A percentile compares a stretch with the other conserved stretches of the same genome.
Conservation (phyloP, 1,140 invertebrate genomes). For the Euura lappo region DNA sequence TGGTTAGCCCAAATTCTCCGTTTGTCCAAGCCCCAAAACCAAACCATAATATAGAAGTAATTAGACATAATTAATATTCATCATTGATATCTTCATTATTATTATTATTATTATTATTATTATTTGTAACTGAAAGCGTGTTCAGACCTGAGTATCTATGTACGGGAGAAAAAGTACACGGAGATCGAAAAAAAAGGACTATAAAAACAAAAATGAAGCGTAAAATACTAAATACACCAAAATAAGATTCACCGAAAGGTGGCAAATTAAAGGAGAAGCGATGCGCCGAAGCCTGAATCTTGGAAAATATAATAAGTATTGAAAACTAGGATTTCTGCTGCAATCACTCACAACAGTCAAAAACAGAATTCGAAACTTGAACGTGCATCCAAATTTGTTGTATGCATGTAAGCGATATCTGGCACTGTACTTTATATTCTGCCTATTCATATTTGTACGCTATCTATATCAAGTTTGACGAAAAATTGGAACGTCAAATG, state of each 20-base stretch:
- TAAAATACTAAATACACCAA: slow-evolving; percentile 17
- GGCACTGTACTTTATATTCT: no score
- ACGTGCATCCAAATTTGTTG: slow-evolving; percentile 38
- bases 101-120: slow-evolving; percentile 25
- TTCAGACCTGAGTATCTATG: not conserved
- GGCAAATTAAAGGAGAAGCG: slow-evolving; percentile 37
- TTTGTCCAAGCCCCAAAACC: slow-evolving; percentile 24
- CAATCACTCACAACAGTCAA: slow-evolving; percentile 40
- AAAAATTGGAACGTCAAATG: no score
- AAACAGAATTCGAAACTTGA: slow-evolving; percentile 39
- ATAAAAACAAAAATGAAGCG: slow-evolving; percentile 22
- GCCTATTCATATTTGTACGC: no score
- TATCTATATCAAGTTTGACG: no score
- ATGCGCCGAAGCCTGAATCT: slow-evolving; percentile 37
- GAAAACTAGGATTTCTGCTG: slow-evolving; percentile 31
- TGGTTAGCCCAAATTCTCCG: slow-evolving; percentile 54
- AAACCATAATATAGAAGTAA: slow-evolving; percentile 25
- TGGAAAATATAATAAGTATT: slow-evolving; percentile 21
- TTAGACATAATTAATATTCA: slow-evolving; percentile 11
- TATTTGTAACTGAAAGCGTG: slow-evolving; percentile 13
- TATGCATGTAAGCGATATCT: not conserved
- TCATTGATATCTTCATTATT: slow-evolving; percentile 9
- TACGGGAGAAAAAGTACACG: not conserved
- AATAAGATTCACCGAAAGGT: slow-evolving; percentile 21
- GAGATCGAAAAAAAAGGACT: not conserved